Conservation (phyloP, 2,797 vertebrate genomes). For the Myotis findleyi region DNA sequence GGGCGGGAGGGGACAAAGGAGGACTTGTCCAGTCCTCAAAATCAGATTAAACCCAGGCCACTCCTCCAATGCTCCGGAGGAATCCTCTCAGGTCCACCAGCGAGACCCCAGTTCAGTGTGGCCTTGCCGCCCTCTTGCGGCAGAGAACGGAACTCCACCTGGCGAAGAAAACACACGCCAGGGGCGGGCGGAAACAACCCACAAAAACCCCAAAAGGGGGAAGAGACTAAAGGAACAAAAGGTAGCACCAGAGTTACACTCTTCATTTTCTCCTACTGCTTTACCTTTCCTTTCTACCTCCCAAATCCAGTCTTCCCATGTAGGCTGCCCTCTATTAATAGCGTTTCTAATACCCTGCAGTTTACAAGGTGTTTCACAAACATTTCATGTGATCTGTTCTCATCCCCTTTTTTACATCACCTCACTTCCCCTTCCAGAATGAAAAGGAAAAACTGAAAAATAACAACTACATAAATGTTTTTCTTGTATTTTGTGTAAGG, state of each 20-base stretch:
- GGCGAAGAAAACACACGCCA: not conserved
- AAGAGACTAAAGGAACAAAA: not conserved
- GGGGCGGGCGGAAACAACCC: fast-evolving
- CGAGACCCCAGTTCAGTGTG: not conserved
- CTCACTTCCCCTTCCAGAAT: not conserved
- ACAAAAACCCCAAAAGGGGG: too few species aligned
- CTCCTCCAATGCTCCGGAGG: fast-evolving
- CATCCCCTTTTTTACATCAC: not conserved
- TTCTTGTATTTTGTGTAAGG: not conserved
- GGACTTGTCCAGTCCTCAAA: not conserved
- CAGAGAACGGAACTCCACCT: not conserved
- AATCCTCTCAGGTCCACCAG: not conserved
- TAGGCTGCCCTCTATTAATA: not conserved
- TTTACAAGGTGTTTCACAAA: not conserved
- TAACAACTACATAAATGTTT: not conserved
- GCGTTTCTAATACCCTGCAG: not conserved
- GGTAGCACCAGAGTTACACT: not conserved
- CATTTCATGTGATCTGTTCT: not conserved
- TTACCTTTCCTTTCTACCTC: not conserved
- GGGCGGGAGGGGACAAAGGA: not conserved
- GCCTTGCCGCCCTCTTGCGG: slow-evolving; percentile 61
- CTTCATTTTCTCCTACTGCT: not conserved
- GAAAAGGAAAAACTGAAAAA: not conserved
- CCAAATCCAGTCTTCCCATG: not conserved
- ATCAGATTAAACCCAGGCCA: not conserved